Conservation (phyloP, 1,140 invertebrate genomes). For the Drosophila nigromelanica region DNA sequence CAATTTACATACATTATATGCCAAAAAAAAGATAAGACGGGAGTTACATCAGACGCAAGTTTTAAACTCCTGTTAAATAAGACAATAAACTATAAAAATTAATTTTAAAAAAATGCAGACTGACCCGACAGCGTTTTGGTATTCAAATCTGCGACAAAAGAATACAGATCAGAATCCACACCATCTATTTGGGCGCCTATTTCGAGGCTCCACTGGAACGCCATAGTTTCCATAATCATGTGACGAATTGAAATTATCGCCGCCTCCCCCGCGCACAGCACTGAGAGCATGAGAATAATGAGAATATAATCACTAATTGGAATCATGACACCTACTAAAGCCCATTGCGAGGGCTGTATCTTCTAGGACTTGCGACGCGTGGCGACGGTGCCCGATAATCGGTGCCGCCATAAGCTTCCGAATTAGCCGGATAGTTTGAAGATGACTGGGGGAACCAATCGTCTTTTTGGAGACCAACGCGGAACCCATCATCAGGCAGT, state of each 20-base stretch:
- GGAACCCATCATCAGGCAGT: constrained; percentile 8
- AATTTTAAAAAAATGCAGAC: too few species aligned
- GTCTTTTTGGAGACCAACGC: too few species aligned
- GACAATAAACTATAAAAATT: too few species aligned
- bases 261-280: not conserved
- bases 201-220: not conserved
- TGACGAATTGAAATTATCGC: constrained; percentile 7
- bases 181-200: not conserved
- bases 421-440: not conserved
- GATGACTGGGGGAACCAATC: constrained; percentile 1
- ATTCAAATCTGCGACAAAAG: not conserved
- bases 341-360: constrained; percentile 13
- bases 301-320: too few species aligned
- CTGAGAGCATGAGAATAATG: too few species aligned
- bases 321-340: not conserved
- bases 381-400: not conserved
- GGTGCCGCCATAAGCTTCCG: not conserved
- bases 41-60: not conserved
- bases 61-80: not conserved
- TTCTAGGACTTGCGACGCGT: not conserved
- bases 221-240: not conserved
- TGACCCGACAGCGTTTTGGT: not conserved
- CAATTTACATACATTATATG: not conserved
- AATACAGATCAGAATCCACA: not conserved
- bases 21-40: constrained; percentile 12